Base-by-base conservation (phyloP, 2,888 invertebrate species). In the Poecilobothrus nobilitatus region DNA sequence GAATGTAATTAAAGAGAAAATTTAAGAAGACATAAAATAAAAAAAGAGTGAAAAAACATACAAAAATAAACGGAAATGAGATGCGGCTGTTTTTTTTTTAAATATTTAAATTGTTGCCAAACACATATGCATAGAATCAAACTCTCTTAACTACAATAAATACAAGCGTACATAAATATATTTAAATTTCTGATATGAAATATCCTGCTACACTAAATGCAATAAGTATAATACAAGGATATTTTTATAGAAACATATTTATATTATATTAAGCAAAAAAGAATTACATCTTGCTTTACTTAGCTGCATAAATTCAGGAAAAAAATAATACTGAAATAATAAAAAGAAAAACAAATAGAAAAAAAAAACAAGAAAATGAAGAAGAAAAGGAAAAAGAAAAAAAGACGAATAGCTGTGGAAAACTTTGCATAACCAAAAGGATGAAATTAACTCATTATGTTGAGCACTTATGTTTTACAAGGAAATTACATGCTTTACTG, bases 401-500 rank as follows among this genome's bases (percentile, higher is more conserved):
- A 18, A 15, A 9, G 6, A 53, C 53, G 15, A 53, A 53, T 53
- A 53, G n/a, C 53, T 53, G 53, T 53, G 53, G 53, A 53, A 53
- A 53, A 53, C 53, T 53, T 12, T 53, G 53, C 53, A 53, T 53
- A 53, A 53, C 53, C 53, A 18, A 53, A 53, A 53, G 53, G 53
- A 53, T 53, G 18, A 18, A 53, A 53, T 53, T 53, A 53, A 53
- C 53, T 53, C 53, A 53, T 53, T 53, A 53, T 18, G n/a, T 53
- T 53, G 53, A 15, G 53, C 53, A 53, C 53, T 53, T 53, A 53
- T 53, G 53, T 53, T 53, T 53, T 53, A 53, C 53, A 53, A 53
- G 53, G 53, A 53, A 53, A 53, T 53, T 53, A 53, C 53, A 53
- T 53, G 53, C 53, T 53, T 53, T 53, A 15, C 53, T 53, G 53